Evolutionary conservation across 2,113 vertebrate species (phyloP), one percentile per base, ranked within the genome.

Genomic region (Cepphus grylle): DNA sequence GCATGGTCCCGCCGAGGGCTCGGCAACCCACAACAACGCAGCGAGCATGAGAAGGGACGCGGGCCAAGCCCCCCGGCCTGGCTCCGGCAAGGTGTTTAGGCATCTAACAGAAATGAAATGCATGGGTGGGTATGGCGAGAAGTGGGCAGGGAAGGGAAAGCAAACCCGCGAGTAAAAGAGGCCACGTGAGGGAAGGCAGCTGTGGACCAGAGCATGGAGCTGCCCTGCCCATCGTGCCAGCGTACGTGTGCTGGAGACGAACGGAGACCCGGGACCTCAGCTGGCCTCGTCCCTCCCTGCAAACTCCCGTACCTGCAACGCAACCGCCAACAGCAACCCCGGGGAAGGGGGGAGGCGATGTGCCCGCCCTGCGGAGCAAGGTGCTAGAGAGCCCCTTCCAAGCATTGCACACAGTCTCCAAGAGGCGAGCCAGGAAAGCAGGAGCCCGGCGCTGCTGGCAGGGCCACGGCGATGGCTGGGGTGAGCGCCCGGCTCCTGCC

Each of bases 391-490:
- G 58, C 29, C 80, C 74, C 91, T 92, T 95, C 93, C 97, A 95
- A 93, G 86, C 70, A 19, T 27, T 95, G 97, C 95, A 43, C 69
- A 38, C 21, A 73, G 36, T 88, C 92, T 94, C 97, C 26, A 3
- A 50, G 62, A 93, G 45, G 40, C 32, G 58, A 30, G 96, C 97
- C 98, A 97, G 96, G 91, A 93, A 91, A 89, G 96, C 97, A 80
- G 92, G 61, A 40, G 62, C 66, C 67, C 9, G 5, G 94, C 29
- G 65, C 81, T 49, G 93, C 93, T 96, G 98, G 97, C 97, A 95
- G 56, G 15, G 12, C 53, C 27, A 1, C 8, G 14, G 66, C 4
- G 5, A 18, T n/a, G 95, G 93, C 95, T 50, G 77, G 85, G 93
- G 72, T 70, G 38, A 93, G 95, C 18, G 90, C 82, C 87, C 63